A percentile compares a stretch with the other conserved stretches of the same genome.
Evolutionary conservation across 2,797 vertebrate species (phyloP).

Genomic region (Myiotriccus ornatus): DNA sequence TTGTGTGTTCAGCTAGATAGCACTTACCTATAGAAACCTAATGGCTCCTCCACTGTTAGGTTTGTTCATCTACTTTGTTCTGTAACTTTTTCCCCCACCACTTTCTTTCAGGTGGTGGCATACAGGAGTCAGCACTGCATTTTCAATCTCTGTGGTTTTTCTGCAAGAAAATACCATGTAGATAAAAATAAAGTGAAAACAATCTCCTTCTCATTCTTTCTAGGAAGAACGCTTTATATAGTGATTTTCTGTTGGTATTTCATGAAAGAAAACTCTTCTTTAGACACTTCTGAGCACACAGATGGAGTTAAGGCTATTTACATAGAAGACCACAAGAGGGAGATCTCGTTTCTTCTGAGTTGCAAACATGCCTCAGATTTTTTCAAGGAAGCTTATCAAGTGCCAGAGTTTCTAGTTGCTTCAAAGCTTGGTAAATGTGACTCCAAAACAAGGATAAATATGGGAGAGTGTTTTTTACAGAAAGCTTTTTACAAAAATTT

Average conservation of each 20-base stretch:
- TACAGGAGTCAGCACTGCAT: slow-evolving; percentile 55
- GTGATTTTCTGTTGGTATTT: slow-evolving; percentile 43
- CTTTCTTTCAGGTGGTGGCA: slow-evolving; percentile 59
- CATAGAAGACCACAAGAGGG: slow-evolving; percentile 43
- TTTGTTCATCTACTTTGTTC: slow-evolving; percentile 70
- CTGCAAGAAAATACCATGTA: slow-evolving; percentile 72
- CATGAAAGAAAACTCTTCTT: background rate
- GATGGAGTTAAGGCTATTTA: slow-evolving; percentile 4
- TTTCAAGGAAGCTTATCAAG: background rate
- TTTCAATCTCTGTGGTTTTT: slow-evolving; percentile 69
- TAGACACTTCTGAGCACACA: background rate
- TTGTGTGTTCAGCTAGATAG: slow-evolving; percentile 72
- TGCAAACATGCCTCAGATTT: background rate
- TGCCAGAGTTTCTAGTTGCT: background rate
- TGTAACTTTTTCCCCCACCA: slow-evolving; percentile 52
- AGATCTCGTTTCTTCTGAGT: background rate
- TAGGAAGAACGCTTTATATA: slow-evolving; percentile 10
- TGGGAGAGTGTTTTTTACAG: background rate
- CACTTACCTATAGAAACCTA: slow-evolving; percentile 55
- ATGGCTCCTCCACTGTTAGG: slow-evolving; percentile 55
- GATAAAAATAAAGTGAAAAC: slow-evolving; percentile 76
- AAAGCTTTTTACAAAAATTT: background rate
- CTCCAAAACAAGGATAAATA: background rate
- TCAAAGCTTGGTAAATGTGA: background rate
- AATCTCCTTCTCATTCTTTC: slow-evolving; percentile 70